These are phyloP conservation scores for Odontomyia ornata DNA, from an alignment of 2,888 invertebrate species.

Conservation along the genomic window DNA sequence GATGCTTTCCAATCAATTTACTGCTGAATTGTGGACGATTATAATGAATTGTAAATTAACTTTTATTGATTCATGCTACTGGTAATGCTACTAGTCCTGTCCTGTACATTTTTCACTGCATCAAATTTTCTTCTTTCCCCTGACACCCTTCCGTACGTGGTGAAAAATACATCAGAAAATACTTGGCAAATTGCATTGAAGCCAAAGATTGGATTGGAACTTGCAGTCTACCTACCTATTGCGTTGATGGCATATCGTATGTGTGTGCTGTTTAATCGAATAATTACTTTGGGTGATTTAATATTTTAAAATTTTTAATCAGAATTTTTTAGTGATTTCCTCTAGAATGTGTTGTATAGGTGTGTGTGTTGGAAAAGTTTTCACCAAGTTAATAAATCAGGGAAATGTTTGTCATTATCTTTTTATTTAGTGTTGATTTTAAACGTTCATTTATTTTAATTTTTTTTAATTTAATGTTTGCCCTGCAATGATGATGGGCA, in stretches of 20 bases:
- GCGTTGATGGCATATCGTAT: neutral
- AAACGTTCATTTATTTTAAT: too few species aligned
- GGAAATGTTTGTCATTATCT: slow-evolving; percentile 23
- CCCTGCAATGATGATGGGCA: too few species aligned
- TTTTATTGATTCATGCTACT: slow-evolving; percentile 28
- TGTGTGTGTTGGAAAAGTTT: neutral
- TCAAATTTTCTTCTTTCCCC: neutral
- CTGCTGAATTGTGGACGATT: slow-evolving; percentile 30
- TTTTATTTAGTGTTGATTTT: slow-evolving; percentile 10
- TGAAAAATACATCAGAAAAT: neutral
- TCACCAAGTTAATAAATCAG: slow-evolving; percentile 19
- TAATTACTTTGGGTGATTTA: slow-evolving; percentile 32
- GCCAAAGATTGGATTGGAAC: neutral
- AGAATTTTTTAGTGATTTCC: neutral
- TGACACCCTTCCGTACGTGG: neutral
- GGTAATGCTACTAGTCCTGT: neutral
- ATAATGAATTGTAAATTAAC: slow-evolving; percentile 41
- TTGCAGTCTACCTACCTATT: neutral
- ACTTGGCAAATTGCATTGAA: neutral
- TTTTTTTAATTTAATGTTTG: too few species aligned
- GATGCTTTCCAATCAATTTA: slow-evolving; percentile 39
- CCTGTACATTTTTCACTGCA: neutral
- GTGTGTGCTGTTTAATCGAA: neutral
- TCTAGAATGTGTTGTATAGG: too few species aligned
- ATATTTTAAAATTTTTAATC: slow-evolving; percentile 34